Base-by-base conservation (phyloP, 1,140 invertebrate genomes). In the Drosophila ogumai region DNA sequence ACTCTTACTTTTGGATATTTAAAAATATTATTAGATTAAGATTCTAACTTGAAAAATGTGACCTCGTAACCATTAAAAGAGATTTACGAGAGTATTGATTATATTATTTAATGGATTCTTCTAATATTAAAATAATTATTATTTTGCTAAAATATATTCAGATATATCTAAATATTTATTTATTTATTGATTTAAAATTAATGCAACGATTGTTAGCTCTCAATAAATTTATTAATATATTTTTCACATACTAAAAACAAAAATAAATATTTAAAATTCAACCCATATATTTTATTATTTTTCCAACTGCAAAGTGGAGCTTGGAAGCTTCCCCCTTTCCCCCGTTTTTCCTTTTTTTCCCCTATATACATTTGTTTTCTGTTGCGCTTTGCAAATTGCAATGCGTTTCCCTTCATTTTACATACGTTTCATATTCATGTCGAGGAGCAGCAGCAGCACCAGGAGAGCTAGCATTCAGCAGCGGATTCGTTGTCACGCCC, bases 391-490 rank as follows among this genome's bases (percentile, higher is more conserved):
- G 72, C 73, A 68, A 68, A 68, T 77, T 77, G 75, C 65, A 77
- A 55, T 81, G 84, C 76, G 68, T 88, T 82, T 88, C 84, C 84
- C 84, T 68, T 82, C 76, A 69, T 87, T 88, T 88, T 88, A 75
- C 84, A 88, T 87, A 80, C 84, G 79, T 80, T 87, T 88, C 84
- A 82, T 88, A 84, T 90, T 90, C 80, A 81, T 81, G 85, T 84
- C 68, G 84, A 46, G 79, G 54, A 69, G 82, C 64, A 22, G 47
- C 57, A 77, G 46, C 40, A 50, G 52, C 63, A 32, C 1, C 38
- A 41, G 22, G 28, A 50, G 17, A 52, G 41, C 66, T 66, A 36
- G 54, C 60, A 58, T 50, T 75, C 58, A 78, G 52, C 46, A 54
- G 50, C 61, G 69, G 75, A 79, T 75, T 82, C 75, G 79, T 82